These are phyloP conservation scores for Temnopleurus reevesii DNA, from an alignment of 53 echinoderm and acorn worm species.

Conservation along the genomic window DNA sequence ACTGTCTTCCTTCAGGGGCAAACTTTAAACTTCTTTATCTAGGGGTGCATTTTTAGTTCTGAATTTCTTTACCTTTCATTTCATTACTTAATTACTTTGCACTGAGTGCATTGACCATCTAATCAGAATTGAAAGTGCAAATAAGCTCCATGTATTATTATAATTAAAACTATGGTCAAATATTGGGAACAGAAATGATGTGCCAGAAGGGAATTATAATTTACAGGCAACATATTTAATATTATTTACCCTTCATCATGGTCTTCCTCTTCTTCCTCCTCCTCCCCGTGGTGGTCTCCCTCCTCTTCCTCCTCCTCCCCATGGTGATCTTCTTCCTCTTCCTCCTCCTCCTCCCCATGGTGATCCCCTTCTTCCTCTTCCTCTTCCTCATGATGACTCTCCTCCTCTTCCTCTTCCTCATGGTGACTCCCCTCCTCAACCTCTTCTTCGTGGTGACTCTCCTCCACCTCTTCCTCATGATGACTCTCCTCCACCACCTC, in stretches of 20 bases:
- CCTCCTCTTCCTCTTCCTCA: neutral
- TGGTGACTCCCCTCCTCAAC: neutral
- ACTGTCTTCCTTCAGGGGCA: too few relatives aligned
- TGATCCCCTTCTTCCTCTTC: neutral
- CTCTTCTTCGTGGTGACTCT: neutral
- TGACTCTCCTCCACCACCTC: neutral
- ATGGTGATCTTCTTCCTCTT: neutral
- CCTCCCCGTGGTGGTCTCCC: neutral
- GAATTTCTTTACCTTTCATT: too few relatives aligned
- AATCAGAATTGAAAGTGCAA: too few relatives aligned
- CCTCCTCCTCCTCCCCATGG: neutral
- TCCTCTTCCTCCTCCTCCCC: neutral
- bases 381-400: neutral
- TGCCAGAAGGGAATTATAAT: neutral
- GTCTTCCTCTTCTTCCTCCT: neutral
- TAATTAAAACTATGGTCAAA: too few relatives aligned
- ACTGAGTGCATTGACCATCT: too few relatives aligned
- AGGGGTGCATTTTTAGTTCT: too few relatives aligned
- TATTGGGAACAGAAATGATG: too few relatives aligned
- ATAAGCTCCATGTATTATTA: too few relatives aligned
- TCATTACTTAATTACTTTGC: too few relatives aligned
- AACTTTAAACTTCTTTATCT: too few relatives aligned
- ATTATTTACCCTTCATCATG: neutral
- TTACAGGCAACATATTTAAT: neutral
- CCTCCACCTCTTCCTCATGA: neutral